Evolutionary conservation across 2,113 vertebrate species (phyloP), one percentile per base, ranked within the genome.

Genomic region (Cyanoramphus novaezelandiae): DNA sequence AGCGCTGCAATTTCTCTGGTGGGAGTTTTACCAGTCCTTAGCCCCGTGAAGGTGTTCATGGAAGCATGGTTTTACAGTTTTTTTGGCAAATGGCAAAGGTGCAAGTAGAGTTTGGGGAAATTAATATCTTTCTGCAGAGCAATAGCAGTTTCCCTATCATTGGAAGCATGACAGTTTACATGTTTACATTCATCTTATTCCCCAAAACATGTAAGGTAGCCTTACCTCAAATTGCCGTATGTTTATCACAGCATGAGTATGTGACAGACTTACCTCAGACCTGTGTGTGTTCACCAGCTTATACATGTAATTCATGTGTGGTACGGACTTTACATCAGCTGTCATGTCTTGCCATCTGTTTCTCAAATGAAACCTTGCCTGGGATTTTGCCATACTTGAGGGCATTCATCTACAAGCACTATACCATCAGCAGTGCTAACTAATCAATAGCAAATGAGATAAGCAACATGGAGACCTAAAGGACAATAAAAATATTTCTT

Each of bases 281-380:
- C 27, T 15, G 1, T 29, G 55, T 7, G 0, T 10, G 28, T 4
- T 1, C 5, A 0, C 6, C 15, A 7, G 47, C 3, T 50, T 28
- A 1, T 5, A 0, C 5, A 12, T 10, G 28, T 17, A 29, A 29
- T 21, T 89, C 3, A 0, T 46, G 19, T 50, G 44, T 11, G 2
- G 23, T 29, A 19, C 24, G 3, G 4, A 1, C 12, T 50, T 71
- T 15, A 9, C 9, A 31, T 10, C 31, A 35, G 2, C 1, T 4
- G 9, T 35, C 33, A 59, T 17, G 7, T 72, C 3, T 69, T 55
- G 7, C 4, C 4, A 17, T 79, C 59, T 49, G 1, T 81, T 67
- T 84, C 27, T 76, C 33, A 65, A 80, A 60, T 37, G 46, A 90
- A 18, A 13, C 18, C 13, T 60, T 55, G 2, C 1, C 29, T 75